Evolutionary conservation across 1,140 invertebrate genomes (phyloP).

Genomic region (Tetramorium parvispinum): DNA sequence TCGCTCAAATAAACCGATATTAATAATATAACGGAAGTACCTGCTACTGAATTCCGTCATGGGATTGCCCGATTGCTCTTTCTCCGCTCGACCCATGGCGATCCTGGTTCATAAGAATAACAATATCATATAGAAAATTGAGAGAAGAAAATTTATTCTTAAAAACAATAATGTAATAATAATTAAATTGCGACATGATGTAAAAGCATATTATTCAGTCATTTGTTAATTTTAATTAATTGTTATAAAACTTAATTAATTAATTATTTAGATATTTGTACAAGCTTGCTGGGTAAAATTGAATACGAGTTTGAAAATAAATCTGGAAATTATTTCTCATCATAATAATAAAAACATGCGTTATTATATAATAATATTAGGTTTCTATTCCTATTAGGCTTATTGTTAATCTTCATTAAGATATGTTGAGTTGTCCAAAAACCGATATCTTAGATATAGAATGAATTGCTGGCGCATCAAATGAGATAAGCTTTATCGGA

Average conservation of each 20-base stretch:
- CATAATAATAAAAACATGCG: background rate
- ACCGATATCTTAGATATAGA: background rate
- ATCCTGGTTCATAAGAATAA: slow-evolving; percentile 46
- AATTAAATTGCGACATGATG: background rate
- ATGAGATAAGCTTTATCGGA: slow-evolving; percentile 26
- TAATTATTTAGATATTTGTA: no score
- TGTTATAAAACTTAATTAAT: background rate
- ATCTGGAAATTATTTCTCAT: background rate
- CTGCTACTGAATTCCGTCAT: slow-evolving; percentile 82
- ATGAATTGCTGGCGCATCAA: background rate
- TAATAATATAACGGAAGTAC: slow-evolving; percentile 59
- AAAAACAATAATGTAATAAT: background rate
- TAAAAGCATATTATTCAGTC: background rate
- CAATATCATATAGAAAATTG: background rate
- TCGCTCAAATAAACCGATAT: background rate
- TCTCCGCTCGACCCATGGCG: slow-evolving; percentile 75
- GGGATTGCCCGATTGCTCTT: slow-evolving; percentile 69
- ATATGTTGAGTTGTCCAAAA: background rate
- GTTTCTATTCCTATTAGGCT: background rate
- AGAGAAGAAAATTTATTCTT: background rate
- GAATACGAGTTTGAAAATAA: background rate
- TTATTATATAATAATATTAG: background rate
- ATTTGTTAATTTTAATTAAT: background rate
- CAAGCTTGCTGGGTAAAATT: background rate
- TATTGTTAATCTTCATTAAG: background rate